phyloP scores from a whole-genome alignment of 2,797 vertebrate species.

The Iguana delicatissima region DNA sequence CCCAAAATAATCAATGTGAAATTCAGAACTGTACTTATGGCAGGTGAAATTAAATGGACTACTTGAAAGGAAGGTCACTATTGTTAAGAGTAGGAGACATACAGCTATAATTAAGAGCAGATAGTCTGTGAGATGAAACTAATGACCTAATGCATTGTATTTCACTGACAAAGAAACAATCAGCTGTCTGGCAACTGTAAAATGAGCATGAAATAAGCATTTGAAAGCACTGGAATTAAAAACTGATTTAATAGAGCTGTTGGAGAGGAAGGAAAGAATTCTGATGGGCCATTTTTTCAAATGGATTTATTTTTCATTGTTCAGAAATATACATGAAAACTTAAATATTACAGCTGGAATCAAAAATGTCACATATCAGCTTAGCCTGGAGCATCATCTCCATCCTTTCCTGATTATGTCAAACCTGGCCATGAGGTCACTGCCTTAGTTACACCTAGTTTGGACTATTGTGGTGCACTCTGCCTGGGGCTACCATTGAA shows the following conservation, averaged over 20 bases:
- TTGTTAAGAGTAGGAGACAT: conserved; percentile 44
- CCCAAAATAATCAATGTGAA: conserved; percentile 32
- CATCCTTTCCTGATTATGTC: background rate
- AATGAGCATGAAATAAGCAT: conserved; percentile 15
- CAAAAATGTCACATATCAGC: background rate
- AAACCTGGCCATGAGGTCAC: background rate
- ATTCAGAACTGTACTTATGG: conserved; percentile 20
- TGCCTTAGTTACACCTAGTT: background rate
- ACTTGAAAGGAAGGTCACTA: conserved; percentile 26
- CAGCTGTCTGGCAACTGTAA: background rate
- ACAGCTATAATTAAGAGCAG: conserved; percentile 37
- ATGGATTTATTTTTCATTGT: background rate
- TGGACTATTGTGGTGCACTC: background rate
- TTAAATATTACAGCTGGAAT: background rate
- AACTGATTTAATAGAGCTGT: conserved; percentile 7
- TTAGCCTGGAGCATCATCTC: background rate
- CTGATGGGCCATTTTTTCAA: conserved; percentile 25
- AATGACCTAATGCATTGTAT: conserved; percentile 16
- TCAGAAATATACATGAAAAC: background rate
- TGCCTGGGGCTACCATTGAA: background rate
- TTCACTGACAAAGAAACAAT: conserved; percentile 32
- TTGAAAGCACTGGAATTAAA: conserved; percentile 30
- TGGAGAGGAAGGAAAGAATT: conserved; percentile 13
- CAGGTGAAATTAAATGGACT: conserved; percentile 47
- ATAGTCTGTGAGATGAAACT: conserved; percentile 23